A percentile compares a stretch with the other conserved stretches of the same genome.
Conservation (phyloP, 2,888 invertebrate genomes). For the Andricus curvator region DNA sequence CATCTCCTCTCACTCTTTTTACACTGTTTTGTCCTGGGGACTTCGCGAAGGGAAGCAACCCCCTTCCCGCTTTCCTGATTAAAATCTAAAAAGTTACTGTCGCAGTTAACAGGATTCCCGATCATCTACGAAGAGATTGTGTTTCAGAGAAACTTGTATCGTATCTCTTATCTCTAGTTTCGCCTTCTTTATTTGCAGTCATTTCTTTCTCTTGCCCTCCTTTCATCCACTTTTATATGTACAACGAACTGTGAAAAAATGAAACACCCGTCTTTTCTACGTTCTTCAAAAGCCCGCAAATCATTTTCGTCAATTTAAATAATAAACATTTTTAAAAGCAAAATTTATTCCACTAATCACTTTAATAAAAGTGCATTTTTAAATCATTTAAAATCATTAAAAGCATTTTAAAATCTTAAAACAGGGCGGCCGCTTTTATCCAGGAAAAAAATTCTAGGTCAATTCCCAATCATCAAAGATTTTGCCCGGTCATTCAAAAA, state of each 20-base stretch:
- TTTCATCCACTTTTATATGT: constrained; percentile 58
- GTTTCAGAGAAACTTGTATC: constrained; percentile 26
- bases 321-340: not conserved
- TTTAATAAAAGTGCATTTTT: not conserved
- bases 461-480: too few relatives aligned
- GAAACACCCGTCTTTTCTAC: constrained; percentile 50
- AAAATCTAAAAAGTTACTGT: constrained; percentile 28
- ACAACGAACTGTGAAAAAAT: constrained; percentile 62
- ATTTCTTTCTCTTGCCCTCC: constrained; percentile 32
- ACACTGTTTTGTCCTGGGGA: constrained; percentile 36
- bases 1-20: constrained; percentile 15
- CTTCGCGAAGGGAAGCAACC: not conserved
- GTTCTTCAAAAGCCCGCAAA: constrained; percentile 2
- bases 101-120: constrained; percentile 10
- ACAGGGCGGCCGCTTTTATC: too few relatives aligned
- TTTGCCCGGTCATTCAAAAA: too few relatives aligned
- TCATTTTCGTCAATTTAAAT: not conserved
- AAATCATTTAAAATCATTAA: too few relatives aligned
- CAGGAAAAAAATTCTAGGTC: too few relatives aligned
- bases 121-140: constrained; percentile 10
- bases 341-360: not conserved
- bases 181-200: constrained; percentile 33
- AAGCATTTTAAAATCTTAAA: not conserved
- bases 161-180: constrained; percentile 36
- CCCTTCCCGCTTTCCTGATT: constrained; percentile 15